Evolutionary conservation across 1,140 invertebrate species (phyloP).

Genomic region (Drosophila nikananu): DNA sequence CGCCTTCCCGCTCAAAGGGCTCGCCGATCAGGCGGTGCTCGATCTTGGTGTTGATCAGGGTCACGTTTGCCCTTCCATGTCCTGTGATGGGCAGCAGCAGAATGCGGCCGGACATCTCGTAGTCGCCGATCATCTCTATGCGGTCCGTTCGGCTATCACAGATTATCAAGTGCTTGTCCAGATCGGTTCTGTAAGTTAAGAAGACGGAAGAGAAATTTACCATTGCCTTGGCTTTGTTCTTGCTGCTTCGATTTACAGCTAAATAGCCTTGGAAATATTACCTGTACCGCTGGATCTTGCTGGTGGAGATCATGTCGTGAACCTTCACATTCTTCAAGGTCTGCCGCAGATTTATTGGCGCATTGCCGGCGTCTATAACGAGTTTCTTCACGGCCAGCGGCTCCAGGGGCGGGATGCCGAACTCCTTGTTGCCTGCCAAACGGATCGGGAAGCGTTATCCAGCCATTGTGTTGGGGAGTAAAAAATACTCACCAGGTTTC

Average conservation of each 20-base stretch:
- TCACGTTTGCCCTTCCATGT: conserved; percentile 89
- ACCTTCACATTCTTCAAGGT: conserved; percentile 87
- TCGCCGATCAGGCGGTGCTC: conserved; percentile 87
- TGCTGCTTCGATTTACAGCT: conserved; percentile 5
- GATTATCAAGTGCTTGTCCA: conserved; percentile 85
- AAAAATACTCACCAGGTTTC: conserved; percentile 61
- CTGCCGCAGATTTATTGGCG: conserved; percentile 86
- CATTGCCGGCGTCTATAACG: conserved; percentile 79
- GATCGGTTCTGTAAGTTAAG: conserved; percentile 84
- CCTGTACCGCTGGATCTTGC: conserved; percentile 82
- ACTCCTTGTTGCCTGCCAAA: conserved; percentile 80
- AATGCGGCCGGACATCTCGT: conserved; percentile 89
- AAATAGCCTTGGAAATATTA: conserved; percentile 29
- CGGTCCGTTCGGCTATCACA: conserved; percentile 86
- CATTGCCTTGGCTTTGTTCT: not conserved
- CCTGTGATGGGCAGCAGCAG: conserved; percentile 90
- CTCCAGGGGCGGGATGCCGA: conserved; percentile 81
- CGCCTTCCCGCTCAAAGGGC: conserved; percentile 86
- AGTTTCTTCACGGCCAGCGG: conserved; percentile 84
- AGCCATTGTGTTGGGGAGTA: not conserved
- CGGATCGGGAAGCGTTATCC: conserved; percentile 21
- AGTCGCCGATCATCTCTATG: conserved; percentile 88
- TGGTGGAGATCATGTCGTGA: conserved; percentile 86
- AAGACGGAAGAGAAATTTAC: not conserved
- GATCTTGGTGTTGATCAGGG: conserved; percentile 87